Conservation (phyloP, 2,888 invertebrate genomes). For the Volucella bombylans region DNA sequence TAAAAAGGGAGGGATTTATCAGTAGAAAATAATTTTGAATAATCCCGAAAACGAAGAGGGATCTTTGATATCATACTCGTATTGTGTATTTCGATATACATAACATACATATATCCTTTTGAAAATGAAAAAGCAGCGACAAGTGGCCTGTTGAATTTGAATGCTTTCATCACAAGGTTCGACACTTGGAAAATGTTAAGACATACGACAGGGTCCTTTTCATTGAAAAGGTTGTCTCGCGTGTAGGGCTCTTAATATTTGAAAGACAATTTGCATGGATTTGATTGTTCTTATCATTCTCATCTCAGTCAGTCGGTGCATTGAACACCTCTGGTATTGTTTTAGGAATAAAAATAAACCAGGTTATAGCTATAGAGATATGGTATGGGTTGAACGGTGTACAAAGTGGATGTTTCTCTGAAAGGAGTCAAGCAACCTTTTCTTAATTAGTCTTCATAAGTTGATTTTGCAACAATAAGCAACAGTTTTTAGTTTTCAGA, state of each 20-base stretch:
- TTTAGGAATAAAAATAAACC: slow-evolving; percentile 1
- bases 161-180: slow-evolving; percentile 41
- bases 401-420: no score
- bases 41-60: slow-evolving; percentile 6
- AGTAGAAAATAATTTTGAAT: slow-evolving; percentile 18
- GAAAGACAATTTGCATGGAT: slow-evolving; percentile 4
- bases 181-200: slow-evolving; percentile 30
- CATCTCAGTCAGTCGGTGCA: not conserved
- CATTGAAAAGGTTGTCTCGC: slow-evolving; percentile 27
- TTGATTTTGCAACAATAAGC: no score
- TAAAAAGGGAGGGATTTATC: not conserved
- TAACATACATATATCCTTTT: not conserved
- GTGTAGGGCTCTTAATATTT: slow-evolving; percentile 21
- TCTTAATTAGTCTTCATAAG: no score
- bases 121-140: slow-evolving; percentile 6
- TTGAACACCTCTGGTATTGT: not conserved
- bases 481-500: no score
- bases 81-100: no score
- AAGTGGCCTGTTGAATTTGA: slow-evolving; percentile 53
- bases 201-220: slow-evolving; percentile 26
- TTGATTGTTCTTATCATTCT: not conserved
- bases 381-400: no score
- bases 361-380: slow-evolving; percentile 6
- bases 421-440: no score
- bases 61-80: not conserved